Percentiles rank a stretch among this genome's conserved stretches.
These are phyloP conservation scores for Bos taurus DNA, from an alignment of 2,113 vertebrate genomes.

Conservation along the genomic window DNA sequence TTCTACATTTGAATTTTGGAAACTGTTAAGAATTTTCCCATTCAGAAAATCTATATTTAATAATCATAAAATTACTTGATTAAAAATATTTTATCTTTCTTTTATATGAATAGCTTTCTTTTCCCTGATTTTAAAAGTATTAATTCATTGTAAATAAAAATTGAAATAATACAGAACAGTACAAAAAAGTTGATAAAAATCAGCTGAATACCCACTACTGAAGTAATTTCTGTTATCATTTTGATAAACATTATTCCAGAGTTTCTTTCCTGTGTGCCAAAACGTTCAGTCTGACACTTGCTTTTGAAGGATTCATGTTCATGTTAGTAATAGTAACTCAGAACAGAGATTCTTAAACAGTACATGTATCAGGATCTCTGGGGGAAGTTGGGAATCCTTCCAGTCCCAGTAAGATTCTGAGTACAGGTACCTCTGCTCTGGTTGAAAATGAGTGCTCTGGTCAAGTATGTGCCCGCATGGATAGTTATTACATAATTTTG, in stretches of 20 bases:
- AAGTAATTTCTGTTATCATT: not conserved
- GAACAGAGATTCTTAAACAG: not conserved
- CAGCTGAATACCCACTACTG: not conserved
- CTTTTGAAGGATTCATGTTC: not conserved
- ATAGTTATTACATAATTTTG: not conserved
- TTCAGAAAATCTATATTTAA: constrained; percentile 17
- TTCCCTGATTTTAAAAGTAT: not conserved
- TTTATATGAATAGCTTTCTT: not conserved
- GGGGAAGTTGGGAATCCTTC: not conserved
- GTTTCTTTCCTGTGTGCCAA: not conserved
- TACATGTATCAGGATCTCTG: not conserved
- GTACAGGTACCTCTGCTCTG: not conserved
- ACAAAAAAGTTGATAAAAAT: not conserved
- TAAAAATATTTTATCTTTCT: constrained; percentile 16
- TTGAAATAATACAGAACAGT: not conserved
- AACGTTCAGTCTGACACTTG: not conserved
- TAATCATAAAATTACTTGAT: constrained; percentile 29
- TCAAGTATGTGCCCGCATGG: not conserved
- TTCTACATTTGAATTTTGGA: constrained; percentile 27
- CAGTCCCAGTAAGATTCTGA: not conserved
- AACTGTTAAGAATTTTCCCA: not conserved
- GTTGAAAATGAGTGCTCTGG: not conserved
- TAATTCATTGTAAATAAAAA: not conserved
- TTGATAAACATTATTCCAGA: not conserved
- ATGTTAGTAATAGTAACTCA: not conserved